Evolutionary conservation across 92 coral and sea anemone genomes (phyloP), one percentile per base, ranked within the genome.

Genomic region (Isaurus tuberculatus): DNA sequence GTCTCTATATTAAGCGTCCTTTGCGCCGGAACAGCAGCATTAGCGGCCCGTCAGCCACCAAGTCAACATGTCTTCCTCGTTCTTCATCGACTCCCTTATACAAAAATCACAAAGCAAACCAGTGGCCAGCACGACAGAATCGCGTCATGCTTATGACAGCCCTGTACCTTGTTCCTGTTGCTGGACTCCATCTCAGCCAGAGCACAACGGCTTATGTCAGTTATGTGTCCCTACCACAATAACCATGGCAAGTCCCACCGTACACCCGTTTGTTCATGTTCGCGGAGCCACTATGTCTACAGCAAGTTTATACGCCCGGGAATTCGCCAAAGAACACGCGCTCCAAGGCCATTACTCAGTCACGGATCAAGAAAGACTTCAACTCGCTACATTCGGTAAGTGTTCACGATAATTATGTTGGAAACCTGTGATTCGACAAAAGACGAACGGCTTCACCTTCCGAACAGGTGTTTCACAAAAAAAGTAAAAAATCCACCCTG

Each of bases 21-120:
- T 72, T 70, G 69, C 65, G 60, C 88, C 74, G 78, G 66, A 80
- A 85, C 91, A 87, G 55, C 82, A 84, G 72, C 84, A 86, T 49
- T 80, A 75, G 25, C 27, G 86, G 72, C 64, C 57, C n/a, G 75
- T 71, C 87, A 17, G 84, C 88, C 78, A 86, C 36, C 67, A 29
- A 85, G 74, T 75, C 88, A 82, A 33, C 84, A 94, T 92, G 98
- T 91, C 95, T 64, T 94, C 98, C 36, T 96, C 99, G 8, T 96
- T 96, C 86, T 94, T 89, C 93, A 96, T 94, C 75, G 99, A 96
- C 88, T 96, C 99, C 69, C 95, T 96, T 65, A 96, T 94, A 51
- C 98, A 95, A 75, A 91, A 86, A 86, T 86, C 89, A 49, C 93
- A 94, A 61, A 86, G 98, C 63, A 96, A 92, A 65, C 63, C 94